Base-by-base conservation (phyloP, 2,888 invertebrate species). In the Lamellibrachia satsuma region DNA sequence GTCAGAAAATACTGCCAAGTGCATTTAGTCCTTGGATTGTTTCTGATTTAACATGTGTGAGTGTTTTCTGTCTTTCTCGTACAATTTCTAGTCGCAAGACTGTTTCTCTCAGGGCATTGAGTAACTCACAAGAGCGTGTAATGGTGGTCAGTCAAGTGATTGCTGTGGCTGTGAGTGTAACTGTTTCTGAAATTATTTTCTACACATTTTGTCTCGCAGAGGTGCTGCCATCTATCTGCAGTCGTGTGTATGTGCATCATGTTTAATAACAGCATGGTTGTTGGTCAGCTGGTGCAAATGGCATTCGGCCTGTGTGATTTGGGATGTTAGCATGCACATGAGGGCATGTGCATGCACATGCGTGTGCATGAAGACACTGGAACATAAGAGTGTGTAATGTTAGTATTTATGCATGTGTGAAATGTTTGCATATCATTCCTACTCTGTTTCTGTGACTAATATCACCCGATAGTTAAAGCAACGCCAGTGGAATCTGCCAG, bases 371-470 rank as follows among this genome's bases (percentile, higher is more conserved):
- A 4, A 75, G 75, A 75, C 75, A 75, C 75, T 75, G 22, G 75
- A 6, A 22, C 75, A 39, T 1, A 39, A 39, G 39, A 75, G 75
- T 75, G 75, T 75, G 39, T 39, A 39, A 39, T 39, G 39, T 39
- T 39, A n/a, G 15, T 22, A 22, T 75, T 75, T 75, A 75, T 75
- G 75, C 75, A 11, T 4, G 22, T 75, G 75, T 75, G 75, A 75
- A 75, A 75, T 75, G 75, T 75, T 75, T 75, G 75, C 75, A 75
- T 75, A 75, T 75, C 75, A 75, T 75, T n/a, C 75, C 15, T 75
- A 22, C 75, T 15, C 15, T 60, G 60, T 9, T 60, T 75, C 75
- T 75, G 75, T 75, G 75, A 75, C n/a, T 22, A 75, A 11, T 22
- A 4, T 75, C 22, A 75, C 22, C 75, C 75, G 22, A n/a, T 22